These are phyloP conservation scores for Scomberomorus guttatus DNA, from an alignment of 2,797 vertebrate genomes.

Conservation along the genomic window DNA sequence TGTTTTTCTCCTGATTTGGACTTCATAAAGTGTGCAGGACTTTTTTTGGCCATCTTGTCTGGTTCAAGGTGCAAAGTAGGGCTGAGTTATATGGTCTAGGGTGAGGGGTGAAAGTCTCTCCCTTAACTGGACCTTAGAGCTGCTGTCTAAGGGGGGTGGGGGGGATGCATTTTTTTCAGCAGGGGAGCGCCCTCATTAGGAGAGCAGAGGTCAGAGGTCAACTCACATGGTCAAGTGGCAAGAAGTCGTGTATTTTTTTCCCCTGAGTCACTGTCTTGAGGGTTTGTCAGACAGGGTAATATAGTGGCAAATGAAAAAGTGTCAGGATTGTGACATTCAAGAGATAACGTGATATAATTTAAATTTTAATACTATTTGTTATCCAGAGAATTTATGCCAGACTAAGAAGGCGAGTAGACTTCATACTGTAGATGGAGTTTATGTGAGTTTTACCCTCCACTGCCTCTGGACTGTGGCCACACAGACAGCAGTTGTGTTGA, in stretches of 20 bases:
- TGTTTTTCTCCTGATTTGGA: background rate
- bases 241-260: constrained; percentile 32
- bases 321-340: background rate
- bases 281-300: background rate
- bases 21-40: background rate
- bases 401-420: background rate
- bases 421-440: background rate
- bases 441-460: background rate
- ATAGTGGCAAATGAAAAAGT: background rate
- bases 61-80: constrained; percentile 24
- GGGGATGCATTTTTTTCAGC: constrained; percentile 30
- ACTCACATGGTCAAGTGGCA: constrained; percentile 72
- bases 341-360: background rate
- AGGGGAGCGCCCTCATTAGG: constrained; percentile 58
- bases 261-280: constrained; percentile 21
- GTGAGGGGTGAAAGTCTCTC: constrained; percentile 33
- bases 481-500: constrained; percentile 32
- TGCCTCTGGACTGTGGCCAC: background rate
- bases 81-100: constrained; percentile 12
- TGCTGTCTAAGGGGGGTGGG: constrained; percentile 33
- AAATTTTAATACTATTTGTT: background rate
- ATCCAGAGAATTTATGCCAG: background rate
- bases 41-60: constrained; percentile 8
- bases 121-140: constrained; percentile 36
- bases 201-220: constrained; percentile 65